A percentile compares a stretch with the other conserved stretches of the same genome.
Conservation (phyloP, 1,140 invertebrate species). For the Pissodes strobi region DNA sequence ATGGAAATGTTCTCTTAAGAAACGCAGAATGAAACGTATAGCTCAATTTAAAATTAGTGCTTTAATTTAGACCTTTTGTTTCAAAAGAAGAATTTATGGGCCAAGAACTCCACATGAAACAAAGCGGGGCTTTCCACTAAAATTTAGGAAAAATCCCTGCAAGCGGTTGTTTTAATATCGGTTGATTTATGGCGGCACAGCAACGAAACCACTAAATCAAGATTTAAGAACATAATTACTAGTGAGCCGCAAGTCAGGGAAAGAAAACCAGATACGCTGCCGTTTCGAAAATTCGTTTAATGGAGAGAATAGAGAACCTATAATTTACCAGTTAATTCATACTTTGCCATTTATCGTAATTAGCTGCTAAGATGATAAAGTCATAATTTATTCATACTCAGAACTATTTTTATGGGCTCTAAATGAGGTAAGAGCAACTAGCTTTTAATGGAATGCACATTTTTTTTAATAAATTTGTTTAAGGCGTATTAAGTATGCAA, state of each 20-base stretch:
- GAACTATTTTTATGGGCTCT: too few species aligned
- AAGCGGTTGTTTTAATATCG: constrained; percentile 34
- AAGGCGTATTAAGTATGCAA: too few species aligned
- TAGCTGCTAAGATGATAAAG: too few species aligned
- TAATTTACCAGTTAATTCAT: neutral
- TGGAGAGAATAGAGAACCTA: constrained; percentile 8
- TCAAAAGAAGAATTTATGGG: constrained; percentile 20
- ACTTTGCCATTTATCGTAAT: too few species aligned
- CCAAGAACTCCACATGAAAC: constrained; percentile 22
- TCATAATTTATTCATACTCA: too few species aligned
- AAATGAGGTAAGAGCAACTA: too few species aligned
- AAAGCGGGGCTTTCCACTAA: constrained; percentile 28
- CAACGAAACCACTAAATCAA: constrained; percentile 33
- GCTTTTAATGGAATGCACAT: too few species aligned
- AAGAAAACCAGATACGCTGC: constrained; percentile 2
- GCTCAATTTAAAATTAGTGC: constrained; percentile 30
- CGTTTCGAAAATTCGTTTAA: constrained; percentile 14
- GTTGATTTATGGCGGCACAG: constrained; percentile 22
- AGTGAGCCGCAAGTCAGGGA: constrained; percentile 19
- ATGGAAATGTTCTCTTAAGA: neutral
- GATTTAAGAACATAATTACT: constrained; percentile 35
- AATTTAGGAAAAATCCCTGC: constrained; percentile 30
- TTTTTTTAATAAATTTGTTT: too few species aligned
- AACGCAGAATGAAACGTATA: constrained; percentile 2
- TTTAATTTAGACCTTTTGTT: constrained; percentile 30